Evolutionary conservation across 1,140 invertebrate species (phyloP).

Genomic region (Eufriesea mexicana): DNA sequence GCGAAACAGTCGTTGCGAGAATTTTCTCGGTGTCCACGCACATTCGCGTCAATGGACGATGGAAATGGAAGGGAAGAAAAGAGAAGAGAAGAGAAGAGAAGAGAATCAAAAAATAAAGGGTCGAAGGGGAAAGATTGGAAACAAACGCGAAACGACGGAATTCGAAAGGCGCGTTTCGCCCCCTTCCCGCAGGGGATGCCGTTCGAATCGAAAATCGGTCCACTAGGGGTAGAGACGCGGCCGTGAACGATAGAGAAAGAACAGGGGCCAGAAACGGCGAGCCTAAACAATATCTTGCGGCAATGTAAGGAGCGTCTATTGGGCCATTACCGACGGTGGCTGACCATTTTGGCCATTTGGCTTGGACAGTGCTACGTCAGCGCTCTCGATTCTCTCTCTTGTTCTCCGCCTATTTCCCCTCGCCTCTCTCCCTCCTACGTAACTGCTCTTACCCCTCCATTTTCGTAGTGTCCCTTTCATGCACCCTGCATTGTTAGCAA

Average conservation of each 20-base stretch:
- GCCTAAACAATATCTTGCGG: conserved; percentile 82
- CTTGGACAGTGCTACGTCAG: conserved; percentile 80
- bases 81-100: no score
- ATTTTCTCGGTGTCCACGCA: no score
- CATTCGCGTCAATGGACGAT: no score
- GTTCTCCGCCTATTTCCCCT: conserved; percentile 59
- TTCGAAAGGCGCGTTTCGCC: conserved; percentile 21
- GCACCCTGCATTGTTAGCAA: conserved; percentile 8
- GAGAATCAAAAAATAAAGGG: no score
- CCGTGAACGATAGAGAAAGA: conserved; percentile 26
- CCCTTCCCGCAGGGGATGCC: conserved; percentile 7
- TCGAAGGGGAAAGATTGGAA: neutral
- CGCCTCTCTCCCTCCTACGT: conserved; percentile 55
- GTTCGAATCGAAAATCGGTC: conserved; percentile 61
- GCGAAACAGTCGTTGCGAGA: no score
- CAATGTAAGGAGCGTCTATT: conserved; percentile 82
- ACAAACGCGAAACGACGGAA: conserved; percentile 50
- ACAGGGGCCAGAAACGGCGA: conserved; percentile 65
- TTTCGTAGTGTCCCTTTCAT: conserved; percentile 41
- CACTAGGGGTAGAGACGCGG: conserved; percentile 8
- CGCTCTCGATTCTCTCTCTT: conserved; percentile 72
- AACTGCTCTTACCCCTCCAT: conserved; percentile 26
- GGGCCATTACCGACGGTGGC: conserved; percentile 81
- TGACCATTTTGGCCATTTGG: conserved; percentile 82
- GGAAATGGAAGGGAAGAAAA: no score